Base-by-base conservation (phyloP, 2,113 vertebrate species). In the Oriolus oriolus region DNA sequence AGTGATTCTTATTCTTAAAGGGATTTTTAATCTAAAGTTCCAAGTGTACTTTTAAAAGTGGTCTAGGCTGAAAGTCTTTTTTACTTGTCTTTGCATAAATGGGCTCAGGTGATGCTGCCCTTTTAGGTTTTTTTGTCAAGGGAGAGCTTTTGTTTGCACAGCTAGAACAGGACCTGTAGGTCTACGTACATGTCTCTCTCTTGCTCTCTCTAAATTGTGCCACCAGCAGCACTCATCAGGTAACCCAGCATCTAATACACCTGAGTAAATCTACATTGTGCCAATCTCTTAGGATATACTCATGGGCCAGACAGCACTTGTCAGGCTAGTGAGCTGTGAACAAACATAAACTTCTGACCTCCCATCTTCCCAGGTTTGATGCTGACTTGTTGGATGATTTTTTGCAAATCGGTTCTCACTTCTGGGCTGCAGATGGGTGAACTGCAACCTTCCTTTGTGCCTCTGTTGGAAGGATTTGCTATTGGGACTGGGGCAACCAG, bases 361-460 rank as follows among this genome's bases (percentile, higher is more conserved):
- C 24, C 15, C 12, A 4, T 56, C 30, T 78, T 68, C 57, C 69
- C 53, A 33, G 37, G 50, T 61, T 47, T 56, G 31, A 66, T 86
- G 49, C 65, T 79, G 50, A 37, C 9, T 74, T 82, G 11, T n/a
- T 73, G 52, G 61, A 53, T 69, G 30, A 44, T 50, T 60, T 76
- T 70, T 78, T 2, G 0, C 6, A 82, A 69, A 42, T 37, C 0
- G 0, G 6, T 75, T 88, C 47, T 52, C 75, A 30, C 31, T 16
- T 92, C 53, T 83, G 50, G 41, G 19, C 59, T 60, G 39, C 35
- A 84, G 35, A 10, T 76, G n/a, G 2, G 7, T 70, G 42, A 81
- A 26, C 39, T 65, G 27, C 78, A 63, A 50, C 47, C 28, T 57
- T 73, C 9, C 13, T 74, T 85, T 85, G 26, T 60, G 17, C 42